Conservation (phyloP, 2,888 invertebrate species). For the Peribatodes rhomboidaria region DNA sequence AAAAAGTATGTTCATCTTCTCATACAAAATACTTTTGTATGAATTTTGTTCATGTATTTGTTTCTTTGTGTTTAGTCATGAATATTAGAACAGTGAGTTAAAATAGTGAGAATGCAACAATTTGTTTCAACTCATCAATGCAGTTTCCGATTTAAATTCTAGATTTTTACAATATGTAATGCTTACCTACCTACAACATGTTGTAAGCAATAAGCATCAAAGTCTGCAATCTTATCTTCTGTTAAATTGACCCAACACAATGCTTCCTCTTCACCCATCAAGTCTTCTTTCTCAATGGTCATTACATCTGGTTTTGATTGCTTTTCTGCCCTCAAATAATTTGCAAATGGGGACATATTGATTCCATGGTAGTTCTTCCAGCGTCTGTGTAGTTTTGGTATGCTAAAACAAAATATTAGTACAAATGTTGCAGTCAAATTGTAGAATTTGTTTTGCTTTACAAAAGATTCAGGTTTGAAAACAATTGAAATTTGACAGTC, state of each 20-base stretch:
- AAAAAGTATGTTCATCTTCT: too few relatives aligned
- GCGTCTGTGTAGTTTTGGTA: slow-evolving; percentile 89
- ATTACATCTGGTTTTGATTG: slow-evolving; percentile 89
- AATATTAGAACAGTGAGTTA: too few relatives aligned
- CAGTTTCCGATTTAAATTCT: too few relatives aligned
- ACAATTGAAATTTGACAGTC: neutral
- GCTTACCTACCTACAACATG: slow-evolving; percentile 84
- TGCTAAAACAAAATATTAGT: slow-evolving; percentile 65
- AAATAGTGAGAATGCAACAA: too few relatives aligned
- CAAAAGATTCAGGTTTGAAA: too few relatives aligned
- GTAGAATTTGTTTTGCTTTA: too few relatives aligned
- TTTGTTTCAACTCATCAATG: too few relatives aligned
- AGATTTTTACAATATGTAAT: neutral
- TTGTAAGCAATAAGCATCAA: slow-evolving; percentile 87
- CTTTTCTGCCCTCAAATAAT: slow-evolving; percentile 88
- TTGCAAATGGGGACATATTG: slow-evolving; percentile 89
- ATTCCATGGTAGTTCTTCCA: slow-evolving; percentile 95
- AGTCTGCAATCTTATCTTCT: slow-evolving; percentile 86
- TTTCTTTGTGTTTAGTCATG: too few relatives aligned
- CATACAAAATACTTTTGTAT: too few relatives aligned
- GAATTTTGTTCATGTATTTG: too few relatives aligned
- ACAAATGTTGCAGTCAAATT: too few relatives aligned
- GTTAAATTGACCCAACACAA: slow-evolving; percentile 90
- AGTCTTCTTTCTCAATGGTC: slow-evolving; percentile 81
- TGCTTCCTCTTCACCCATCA: slow-evolving; percentile 89